These are phyloP conservation scores for Cyrtorhinus lividipennis DNA, from an alignment of 1,140 invertebrate species.

Conservation along the genomic window DNA sequence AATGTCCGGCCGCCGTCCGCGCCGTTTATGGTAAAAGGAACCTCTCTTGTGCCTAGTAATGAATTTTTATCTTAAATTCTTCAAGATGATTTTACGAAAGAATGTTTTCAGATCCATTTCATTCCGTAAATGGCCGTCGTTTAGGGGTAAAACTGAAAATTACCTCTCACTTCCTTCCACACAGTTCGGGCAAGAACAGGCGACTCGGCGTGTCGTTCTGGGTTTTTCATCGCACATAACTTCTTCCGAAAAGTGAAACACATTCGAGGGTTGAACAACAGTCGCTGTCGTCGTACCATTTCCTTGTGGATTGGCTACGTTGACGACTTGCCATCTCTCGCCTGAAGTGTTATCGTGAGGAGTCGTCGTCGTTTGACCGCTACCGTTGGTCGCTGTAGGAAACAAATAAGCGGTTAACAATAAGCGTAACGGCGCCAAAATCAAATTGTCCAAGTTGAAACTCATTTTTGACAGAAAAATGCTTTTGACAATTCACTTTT, in stretches of 20 bases:
- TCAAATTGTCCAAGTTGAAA: too few species aligned
- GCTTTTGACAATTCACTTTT: too few species aligned
- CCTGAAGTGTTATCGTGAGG: background rate
- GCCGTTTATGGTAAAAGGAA: too few species aligned
- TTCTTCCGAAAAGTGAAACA: constrained; percentile 23
- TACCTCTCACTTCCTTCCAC: constrained; percentile 72
- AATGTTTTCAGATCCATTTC: too few species aligned
- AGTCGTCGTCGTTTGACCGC: constrained; percentile 25
- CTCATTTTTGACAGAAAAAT: too few species aligned
- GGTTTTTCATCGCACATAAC: constrained; percentile 32
- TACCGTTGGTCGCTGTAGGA: constrained; percentile 25
- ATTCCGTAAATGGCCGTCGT: too few species aligned
- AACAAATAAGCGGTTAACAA: background rate
- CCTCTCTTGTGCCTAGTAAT: too few species aligned
- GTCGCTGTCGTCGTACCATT: constrained; percentile 21
- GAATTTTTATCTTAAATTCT: too few species aligned
- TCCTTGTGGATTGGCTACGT: background rate
- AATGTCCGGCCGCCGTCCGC: too few species aligned
- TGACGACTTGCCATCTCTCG: constrained; percentile 22
- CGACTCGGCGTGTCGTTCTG: constrained; percentile 57
- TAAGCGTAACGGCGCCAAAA: too few species aligned
- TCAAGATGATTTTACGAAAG: too few species aligned
- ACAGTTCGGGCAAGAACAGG: constrained; percentile 95
- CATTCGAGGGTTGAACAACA: constrained; percentile 17
- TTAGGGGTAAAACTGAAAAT: too few species aligned